Percentiles rank a stretch among this genome's conserved stretches.
These are phyloP conservation scores for Brachionus rotundiformis DNA, from an alignment of 1,140 invertebrate species.

Conservation along the genomic window DNA sequence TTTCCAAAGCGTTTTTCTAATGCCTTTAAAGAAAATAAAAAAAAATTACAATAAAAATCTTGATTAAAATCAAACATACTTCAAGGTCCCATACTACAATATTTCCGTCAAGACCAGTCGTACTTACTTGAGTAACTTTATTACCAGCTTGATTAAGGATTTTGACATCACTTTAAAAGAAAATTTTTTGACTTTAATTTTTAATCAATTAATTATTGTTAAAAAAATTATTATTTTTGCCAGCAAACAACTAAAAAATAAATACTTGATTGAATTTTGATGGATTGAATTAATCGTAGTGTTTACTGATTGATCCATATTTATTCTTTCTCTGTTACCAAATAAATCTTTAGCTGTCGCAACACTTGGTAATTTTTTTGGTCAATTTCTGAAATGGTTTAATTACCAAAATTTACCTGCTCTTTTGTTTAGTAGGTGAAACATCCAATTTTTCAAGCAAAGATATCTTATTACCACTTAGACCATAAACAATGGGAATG, in stretches of 20 bases:
- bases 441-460: constrained; percentile 50
- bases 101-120: constrained; percentile 24
- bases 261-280: constrained; percentile 52
- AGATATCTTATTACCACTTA: not conserved
- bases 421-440: not conserved
- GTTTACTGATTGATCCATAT: constrained; percentile 23
- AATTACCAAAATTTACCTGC: not conserved
- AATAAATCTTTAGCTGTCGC: constrained; percentile 40
- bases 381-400: not conserved
- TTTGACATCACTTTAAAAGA: constrained; percentile 13
- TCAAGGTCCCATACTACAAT: constrained; percentile 45
- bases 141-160: not conserved
- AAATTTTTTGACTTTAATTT: too few species aligned
- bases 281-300: constrained; percentile 21
- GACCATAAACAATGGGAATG: constrained; percentile 7
- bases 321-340: constrained; percentile 43
- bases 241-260: not conserved
- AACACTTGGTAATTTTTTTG: not conserved
- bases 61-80: not conserved
- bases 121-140: constrained; percentile 9
- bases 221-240: not conserved
- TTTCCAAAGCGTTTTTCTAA: constrained; percentile 40
- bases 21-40: not conserved
- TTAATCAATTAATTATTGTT: not conserved
- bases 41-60: not conserved